These are phyloP conservation scores for Phyllotreta striolata DNA, from an alignment of 2,888 invertebrate genomes.

Conservation along the genomic window DNA sequence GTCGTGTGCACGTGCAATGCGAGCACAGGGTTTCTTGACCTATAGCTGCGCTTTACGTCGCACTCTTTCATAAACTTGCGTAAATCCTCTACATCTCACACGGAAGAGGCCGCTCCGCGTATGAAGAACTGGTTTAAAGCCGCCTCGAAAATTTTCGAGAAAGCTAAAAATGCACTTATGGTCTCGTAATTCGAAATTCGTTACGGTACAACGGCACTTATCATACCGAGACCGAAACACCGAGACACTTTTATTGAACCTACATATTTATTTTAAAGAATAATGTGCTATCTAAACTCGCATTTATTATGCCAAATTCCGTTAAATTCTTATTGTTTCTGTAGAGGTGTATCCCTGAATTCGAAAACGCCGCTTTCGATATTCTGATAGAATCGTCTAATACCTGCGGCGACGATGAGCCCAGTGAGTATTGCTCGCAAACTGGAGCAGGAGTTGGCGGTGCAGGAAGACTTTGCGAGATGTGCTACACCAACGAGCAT, in stretches of 20 bases:
- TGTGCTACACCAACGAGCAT: conserved; percentile 76
- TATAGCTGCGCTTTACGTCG: conserved; percentile 17
- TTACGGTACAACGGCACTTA: no score
- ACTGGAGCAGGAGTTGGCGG: conserved; percentile 76
- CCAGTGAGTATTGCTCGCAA: conserved; percentile 88
- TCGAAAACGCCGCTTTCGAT: conserved; percentile 95
- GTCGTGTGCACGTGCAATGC: conserved; percentile 23
- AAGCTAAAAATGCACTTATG: background rate
- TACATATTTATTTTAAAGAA: no score
- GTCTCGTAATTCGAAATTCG: no score
- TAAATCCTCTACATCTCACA: conserved; percentile 32
- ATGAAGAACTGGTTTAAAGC: conserved; percentile 15
- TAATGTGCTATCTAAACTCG: no score
- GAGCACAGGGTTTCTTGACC: conserved; percentile 28
- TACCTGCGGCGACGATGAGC: conserved; percentile 88
- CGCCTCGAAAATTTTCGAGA: conserved; percentile 11
- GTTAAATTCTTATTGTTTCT: conserved; percentile 51
- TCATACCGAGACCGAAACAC: no score
- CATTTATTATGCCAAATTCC: no score
- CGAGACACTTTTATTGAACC: no score
- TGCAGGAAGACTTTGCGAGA: conserved; percentile 77
- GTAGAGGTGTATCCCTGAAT: conserved; percentile 94
- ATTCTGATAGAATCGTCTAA: conserved; percentile 91
- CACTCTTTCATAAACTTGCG: conserved; percentile 23
- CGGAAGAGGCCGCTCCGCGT: conserved; percentile 22